These are phyloP conservation scores for Malacoraja senta DNA, from an alignment of 2,797 vertebrate species.

Conservation along the genomic window DNA sequence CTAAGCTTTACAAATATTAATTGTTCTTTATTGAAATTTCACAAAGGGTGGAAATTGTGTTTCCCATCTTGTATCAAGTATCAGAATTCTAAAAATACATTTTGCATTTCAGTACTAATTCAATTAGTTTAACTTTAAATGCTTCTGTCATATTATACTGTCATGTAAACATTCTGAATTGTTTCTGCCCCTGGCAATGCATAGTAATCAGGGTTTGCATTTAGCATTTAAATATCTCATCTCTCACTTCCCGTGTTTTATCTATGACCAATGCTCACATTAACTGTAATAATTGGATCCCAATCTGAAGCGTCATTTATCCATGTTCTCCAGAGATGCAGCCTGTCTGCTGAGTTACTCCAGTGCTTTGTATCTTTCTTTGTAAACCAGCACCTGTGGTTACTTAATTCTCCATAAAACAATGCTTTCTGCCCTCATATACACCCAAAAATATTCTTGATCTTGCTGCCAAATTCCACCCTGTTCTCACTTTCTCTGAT, in stretches of 20 bases:
- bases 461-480: too few relatives aligned
- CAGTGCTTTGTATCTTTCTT: too few relatives aligned
- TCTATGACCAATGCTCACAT: neutral
- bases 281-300: too few relatives aligned
- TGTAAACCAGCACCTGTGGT: too few relatives aligned
- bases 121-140: neutral
- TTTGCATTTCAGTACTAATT: neutral
- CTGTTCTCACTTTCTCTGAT: too few relatives aligned
- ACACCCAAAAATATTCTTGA: too few relatives aligned
- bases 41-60: neutral
- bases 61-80: neutral
- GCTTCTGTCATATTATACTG: neutral
- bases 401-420: too few relatives aligned
- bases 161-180: neutral
- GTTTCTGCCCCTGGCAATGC: neutral
- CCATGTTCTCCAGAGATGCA: too few relatives aligned
- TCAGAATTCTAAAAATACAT: neutral
- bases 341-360: too few relatives aligned
- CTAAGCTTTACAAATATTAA: slow-evolving; percentile 6
- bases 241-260: neutral
- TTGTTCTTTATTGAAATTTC: neutral
- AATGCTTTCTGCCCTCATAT: too few relatives aligned
- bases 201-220: neutral
- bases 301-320: too few relatives aligned
- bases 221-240: neutral